Base-by-base conservation (phyloP, 2,113 vertebrate genomes). In the Aegypius monachus region DNA sequence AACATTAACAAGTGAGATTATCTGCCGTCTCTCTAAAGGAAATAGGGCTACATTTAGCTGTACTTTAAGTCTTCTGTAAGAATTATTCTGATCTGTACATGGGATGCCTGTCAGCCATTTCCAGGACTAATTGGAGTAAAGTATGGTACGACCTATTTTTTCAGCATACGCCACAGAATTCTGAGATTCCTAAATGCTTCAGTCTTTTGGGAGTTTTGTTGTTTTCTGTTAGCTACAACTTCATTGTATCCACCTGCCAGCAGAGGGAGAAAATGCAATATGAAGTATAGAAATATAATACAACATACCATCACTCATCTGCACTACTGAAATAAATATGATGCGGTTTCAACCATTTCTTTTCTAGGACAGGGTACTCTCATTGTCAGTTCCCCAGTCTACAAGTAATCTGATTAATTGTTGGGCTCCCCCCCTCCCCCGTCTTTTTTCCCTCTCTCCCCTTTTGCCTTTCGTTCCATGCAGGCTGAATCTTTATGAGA, bases 261-360 rank as follows among this genome's bases (percentile, higher is more conserved):
- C 92, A 98, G 98, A 98, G 98, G 97, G 97, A 98, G 98, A 95
- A 98, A 97, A 98, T 4, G 55, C 50, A 23, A 95, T 97, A 53
- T 26, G 66, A 97, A 98, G 95, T 80, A 82, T 7, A 86, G 86
- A 66, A 81, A 40, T 68, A 62, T n/a, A 95, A 95, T 56, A 77
- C 53, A 81, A 32, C 62, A 65, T 68, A 89, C 50, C 66, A 87
- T 86, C 89, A 81, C 80, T 93, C 90, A 94, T 74, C 71, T 2
- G 27, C 91, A 45, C 53, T 92, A 55, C 87, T 77, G 78, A 97
- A 97, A 95, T 93, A 96, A 97, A 95, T 95, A 95, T 73, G 93
- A 94, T 92, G 67, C 0, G 43, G 83, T 86, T 96, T 90, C 92
- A 95, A 93, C 95, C 93, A 96, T 95, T 96, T 86, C 87, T 95